A percentile compares a stretch with the other conserved stretches of the same genome.
Conservation (phyloP, 2,113 vertebrate genomes). For the Hippocampus abdominalis region DNA sequence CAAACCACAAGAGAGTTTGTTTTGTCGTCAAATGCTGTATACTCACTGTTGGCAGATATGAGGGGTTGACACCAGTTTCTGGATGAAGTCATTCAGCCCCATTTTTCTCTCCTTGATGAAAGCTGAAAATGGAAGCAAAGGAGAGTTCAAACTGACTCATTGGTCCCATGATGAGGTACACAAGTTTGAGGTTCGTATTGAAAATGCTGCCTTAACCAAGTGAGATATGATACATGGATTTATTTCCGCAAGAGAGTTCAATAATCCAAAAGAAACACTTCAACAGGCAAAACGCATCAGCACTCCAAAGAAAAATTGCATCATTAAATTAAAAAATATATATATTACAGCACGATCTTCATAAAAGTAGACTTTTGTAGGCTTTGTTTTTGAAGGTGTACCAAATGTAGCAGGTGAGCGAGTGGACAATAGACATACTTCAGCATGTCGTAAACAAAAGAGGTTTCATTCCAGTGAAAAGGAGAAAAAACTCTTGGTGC, state of each 20-base stretch:
- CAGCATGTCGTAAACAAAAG: not conserved
- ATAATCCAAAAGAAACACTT: not conserved
- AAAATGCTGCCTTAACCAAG: not conserved
- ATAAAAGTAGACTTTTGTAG: not conserved
- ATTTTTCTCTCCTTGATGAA: slow-evolving; percentile 82
- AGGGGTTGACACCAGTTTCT: slow-evolving; percentile 75
- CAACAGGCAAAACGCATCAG: not conserved
- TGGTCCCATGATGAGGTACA: not conserved
- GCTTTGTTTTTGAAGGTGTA: not conserved
- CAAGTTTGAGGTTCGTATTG: not conserved
- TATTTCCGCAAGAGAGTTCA: not conserved
- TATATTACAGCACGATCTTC: not conserved
- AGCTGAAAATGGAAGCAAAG: slow-evolving; percentile 52
- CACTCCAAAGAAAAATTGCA: not conserved
- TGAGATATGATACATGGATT: not conserved
- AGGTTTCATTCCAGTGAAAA: not conserved
- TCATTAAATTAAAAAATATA: not conserved
- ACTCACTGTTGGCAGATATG: slow-evolving; percentile 81
- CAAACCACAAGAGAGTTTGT: not conserved
- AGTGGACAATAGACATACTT: not conserved
- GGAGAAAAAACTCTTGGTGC: not conserved
- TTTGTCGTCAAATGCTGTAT: not conserved
- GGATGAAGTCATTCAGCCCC: slow-evolving; percentile 79
- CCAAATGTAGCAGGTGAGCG: not conserved
- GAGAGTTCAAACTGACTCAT: not conserved